Base-by-base conservation (phyloP, 2,113 vertebrate genomes). In the Hippocampus barbouri region DNA sequence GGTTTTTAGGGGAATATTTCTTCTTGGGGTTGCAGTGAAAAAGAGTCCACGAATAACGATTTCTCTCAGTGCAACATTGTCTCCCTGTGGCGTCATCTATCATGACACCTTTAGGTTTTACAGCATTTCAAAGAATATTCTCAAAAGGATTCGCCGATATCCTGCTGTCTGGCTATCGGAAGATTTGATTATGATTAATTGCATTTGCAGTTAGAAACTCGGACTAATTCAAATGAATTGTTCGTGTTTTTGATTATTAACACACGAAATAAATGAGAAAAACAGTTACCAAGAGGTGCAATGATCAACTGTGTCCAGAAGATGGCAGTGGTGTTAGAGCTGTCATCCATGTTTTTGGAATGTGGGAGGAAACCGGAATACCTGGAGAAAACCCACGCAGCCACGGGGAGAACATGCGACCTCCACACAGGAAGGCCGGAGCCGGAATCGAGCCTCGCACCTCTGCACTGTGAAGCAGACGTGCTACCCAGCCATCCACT, bases 61-160 rank as follows among this genome's bases (percentile, higher is more conserved):
- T 27, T 51, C 30, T 1, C 64, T 70, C 30, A 8, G 68, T 73
- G 41, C 72, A 66, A 70, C 11, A 61, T 16, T 62, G 79, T 85
- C 41, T 79, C 75, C 89, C 83, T 56, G 66, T 83, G 90, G 81
- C 49, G 4, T 43, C 8, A 49, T 67, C 0, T 11, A 41, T 25
- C 75, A 77, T 47, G 8, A 66, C 23, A 8, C 3, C 23, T 66
- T 15, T 1, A 18, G 2, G 63, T 23, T 45, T 23, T 10, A 14
- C 20, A 41, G 5, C 11, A 12, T 64, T 12, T n/a, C 21, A 64
- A 23, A 41, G 38, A 6, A 60, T 27, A 14, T 60, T 30, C 57
- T 15, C 10, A 6, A 12, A 2, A 30, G 25, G 53, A 54, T 54
- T 54, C 21, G 3, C 21, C 21, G 25, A 57, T 11, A 14, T 11